phyloP scores from a whole-genome alignment of 2,888 invertebrate species.

The Melanophora roralis region DNA sequence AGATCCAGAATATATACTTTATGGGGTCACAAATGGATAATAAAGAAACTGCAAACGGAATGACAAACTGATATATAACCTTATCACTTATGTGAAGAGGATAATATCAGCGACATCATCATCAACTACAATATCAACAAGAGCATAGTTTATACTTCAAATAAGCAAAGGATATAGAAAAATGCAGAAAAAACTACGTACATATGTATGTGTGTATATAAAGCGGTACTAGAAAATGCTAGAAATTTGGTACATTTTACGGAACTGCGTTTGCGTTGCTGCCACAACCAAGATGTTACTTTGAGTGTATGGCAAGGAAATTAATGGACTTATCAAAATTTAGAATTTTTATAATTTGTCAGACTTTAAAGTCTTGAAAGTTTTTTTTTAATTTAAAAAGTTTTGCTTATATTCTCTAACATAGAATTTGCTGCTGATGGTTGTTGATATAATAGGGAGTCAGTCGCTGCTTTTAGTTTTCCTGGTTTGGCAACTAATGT shows the following conservation, averaged over 20 bases:
- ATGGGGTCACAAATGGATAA: too few relatives aligned
- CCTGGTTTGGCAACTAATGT: conserved; percentile 16
- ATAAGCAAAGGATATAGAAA: background rate
- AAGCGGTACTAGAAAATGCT: conserved; percentile 49
- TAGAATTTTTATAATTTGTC: conserved; percentile 59
- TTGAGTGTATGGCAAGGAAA: conserved; percentile 44
- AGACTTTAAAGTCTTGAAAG: conserved; percentile 51
- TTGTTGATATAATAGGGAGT: background rate
- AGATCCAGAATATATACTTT: too few relatives aligned
- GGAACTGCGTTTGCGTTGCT: conserved; percentile 12
- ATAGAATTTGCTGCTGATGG: background rate
- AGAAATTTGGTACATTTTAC: conserved; percentile 28
- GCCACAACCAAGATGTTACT: background rate
- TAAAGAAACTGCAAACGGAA: too few relatives aligned
- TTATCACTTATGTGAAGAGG: too few relatives aligned
- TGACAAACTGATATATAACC: too few relatives aligned
- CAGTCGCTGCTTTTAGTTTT: background rate
- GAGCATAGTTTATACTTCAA: background rate
- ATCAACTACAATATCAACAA: background rate
- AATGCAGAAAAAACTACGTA: conserved; percentile 8
- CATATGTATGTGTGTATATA: too few relatives aligned
- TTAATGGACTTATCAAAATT: conserved; percentile 59
- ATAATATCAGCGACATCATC: background rate
- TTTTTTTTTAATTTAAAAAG: conserved; percentile 32
- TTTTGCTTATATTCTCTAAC: conserved; percentile 5